Base-by-base conservation (phyloP, 2,113 vertebrate genomes). In the Choloepus hoffmanni region DNA sequence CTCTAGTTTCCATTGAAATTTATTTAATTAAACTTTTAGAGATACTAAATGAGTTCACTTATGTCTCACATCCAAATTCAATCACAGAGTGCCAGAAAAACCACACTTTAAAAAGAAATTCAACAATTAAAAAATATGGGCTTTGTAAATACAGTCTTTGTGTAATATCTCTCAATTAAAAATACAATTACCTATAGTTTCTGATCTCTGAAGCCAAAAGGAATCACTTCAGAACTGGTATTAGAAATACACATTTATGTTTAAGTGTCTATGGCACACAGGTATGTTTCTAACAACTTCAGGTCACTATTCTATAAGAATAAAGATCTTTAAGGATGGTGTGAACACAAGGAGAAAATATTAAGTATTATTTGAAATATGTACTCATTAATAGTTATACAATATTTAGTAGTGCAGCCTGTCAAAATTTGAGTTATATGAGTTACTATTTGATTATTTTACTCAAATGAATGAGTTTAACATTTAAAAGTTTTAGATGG, bases 11-110 rank as follows among this genome's bases (percentile, higher is more conserved):
- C 92, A 95, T 94, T 96, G 33, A 92, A 95, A n/a, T 82, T 84
- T 67, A 97, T 53, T 96, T 90, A 96, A 89, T 92, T 90, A 40
- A 95, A 97, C 28, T 55, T 62, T 74, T 97, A 93, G 65, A 92
- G 11, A 74, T 89, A 94, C 48, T 89, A 95, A 82, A 60, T 68
- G 43, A 9, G 45, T 85, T 79, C 72, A 77, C 85, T 97, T 97
- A 79, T 96, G 30, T 93, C 62, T 91, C 67, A 92, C 70, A 36
- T 92, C n/a, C 84, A 83, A 74, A 85, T 97, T 84, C 65, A 96
- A 67, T 77, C 65, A 96, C 7, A 40, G 55, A 89, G 33, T 33
- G 83, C 79, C 65, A 85, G 50, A 92, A 3, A 72, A 62, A 89
- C 65, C 65, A 5, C 6, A 91, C 33, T 89, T 96, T 81, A 92